Evolutionary conservation across 2,888 invertebrate species (phyloP).

Genomic region (Aspidiotus rigidus): DNA sequence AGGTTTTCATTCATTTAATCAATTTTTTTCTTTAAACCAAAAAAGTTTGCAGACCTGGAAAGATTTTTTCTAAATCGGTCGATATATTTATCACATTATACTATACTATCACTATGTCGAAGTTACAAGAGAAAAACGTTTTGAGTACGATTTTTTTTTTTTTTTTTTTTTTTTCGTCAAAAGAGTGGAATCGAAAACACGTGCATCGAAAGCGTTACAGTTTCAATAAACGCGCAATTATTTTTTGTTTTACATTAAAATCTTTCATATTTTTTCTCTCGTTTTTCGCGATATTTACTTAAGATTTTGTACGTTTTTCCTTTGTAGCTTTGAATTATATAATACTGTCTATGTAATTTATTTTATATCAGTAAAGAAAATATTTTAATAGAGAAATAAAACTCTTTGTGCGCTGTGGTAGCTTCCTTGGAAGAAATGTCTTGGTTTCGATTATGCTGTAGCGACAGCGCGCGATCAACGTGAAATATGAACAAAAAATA

Average conservation of each 20-base stretch:
- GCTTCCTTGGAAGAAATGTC: background rate
- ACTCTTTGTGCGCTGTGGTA: constrained; percentile 10
- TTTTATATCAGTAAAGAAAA: constrained; percentile 27
- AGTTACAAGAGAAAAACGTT: constrained; percentile 11
- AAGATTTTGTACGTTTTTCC: constrained; percentile 11
- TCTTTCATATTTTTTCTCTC: too few relatives aligned
- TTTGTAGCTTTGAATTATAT: constrained; percentile 7
- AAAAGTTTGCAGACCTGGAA: background rate
- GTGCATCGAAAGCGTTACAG: constrained; percentile 5
- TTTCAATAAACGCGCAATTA: background rate
- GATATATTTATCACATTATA: constrained; percentile 2
- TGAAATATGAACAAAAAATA: too few relatives aligned
- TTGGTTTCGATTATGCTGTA: too few relatives aligned
- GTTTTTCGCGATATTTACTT: background rate
- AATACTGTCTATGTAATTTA: constrained; percentile 22
- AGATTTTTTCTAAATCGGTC: constrained; percentile 7
- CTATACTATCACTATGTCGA: constrained; percentile 1
- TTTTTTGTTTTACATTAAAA: background rate
- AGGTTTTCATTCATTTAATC: background rate
- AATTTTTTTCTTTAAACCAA: background rate
- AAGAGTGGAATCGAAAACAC: background rate
- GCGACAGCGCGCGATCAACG: too few relatives aligned
- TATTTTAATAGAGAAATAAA: constrained; percentile 26
- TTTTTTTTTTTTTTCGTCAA: background rate
- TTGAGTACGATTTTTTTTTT: background rate